Evolutionary conservation across 2,113 vertebrate genomes (phyloP).

Genomic region (Grallaria varia): DNA sequence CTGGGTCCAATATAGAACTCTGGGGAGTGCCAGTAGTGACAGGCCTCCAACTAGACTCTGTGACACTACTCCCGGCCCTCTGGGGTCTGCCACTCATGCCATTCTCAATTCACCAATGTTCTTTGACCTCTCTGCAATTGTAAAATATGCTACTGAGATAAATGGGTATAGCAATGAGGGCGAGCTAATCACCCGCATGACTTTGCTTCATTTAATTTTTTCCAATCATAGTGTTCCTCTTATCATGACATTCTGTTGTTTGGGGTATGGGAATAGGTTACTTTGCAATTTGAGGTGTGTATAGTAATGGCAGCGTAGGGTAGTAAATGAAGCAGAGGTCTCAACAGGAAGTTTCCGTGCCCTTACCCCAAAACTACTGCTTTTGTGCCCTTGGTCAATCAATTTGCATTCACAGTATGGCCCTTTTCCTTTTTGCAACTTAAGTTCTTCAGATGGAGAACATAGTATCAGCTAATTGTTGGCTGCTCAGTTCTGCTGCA

Average conservation of each 20-base stretch:
- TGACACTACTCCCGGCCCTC: not conserved
- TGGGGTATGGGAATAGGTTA: not conserved
- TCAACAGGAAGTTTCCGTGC: not conserved
- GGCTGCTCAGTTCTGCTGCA: not conserved
- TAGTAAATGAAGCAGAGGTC: not conserved
- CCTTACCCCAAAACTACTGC: not conserved
- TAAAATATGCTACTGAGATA: not conserved
- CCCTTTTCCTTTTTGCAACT: not conserved
- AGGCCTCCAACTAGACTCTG: not conserved
- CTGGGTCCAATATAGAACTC: not conserved
- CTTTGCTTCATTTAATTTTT: not conserved
- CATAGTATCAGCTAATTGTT: not conserved
- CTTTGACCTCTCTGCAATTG: not conserved
- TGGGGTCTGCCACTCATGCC: not conserved
- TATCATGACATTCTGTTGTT: not conserved
- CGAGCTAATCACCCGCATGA: not conserved
- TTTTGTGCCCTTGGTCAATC: not conserved
- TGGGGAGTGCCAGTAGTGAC: fast-evolving
- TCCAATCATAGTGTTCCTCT: not conserved
- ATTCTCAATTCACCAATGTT: not conserved
- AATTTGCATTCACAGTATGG: not conserved
- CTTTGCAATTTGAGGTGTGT: not conserved
- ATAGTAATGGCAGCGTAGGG: not conserved
- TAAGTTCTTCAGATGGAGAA: not conserved
- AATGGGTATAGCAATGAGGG: not conserved